Evolutionary conservation across 2,113 vertebrate species (phyloP), one percentile per base, ranked within the genome.

Genomic region (Pangasianodon gigas): DNA sequence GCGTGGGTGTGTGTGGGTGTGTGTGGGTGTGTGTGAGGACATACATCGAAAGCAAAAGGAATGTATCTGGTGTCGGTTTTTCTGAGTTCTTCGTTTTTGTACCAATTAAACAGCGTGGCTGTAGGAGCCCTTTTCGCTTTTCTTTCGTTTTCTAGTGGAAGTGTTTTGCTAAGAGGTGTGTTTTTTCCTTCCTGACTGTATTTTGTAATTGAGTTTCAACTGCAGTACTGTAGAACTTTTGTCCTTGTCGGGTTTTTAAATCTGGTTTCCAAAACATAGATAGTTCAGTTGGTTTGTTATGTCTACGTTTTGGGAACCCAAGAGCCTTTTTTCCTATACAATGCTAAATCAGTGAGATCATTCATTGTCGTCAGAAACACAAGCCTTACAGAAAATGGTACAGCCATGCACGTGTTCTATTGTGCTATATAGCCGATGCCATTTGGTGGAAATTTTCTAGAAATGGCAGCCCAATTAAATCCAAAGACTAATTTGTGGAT

Each of bases 231-330:
- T 92, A 90, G 87, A 60, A 85, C 75, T 86, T 91, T 85, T 82
- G 81, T 85, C 88, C 48, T 89, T 54, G 79, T 85, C 54, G 85
- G 77, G 65, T 90, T 90, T 81, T 77, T 71, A 29, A 44, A 86
- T 89, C 80, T 58, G 62, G 58, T 81, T 88, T 92, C 58, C 52
- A 84, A 90, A 87, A 87, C 32, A 71, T 80, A 54, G 69, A 84
- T 37, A 84, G 32, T 75, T 91, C 90, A 91, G 89, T 92, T 91
- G 85, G 91, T 87, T 90, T 87, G 81, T 77, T 91, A 90, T 81
- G 41, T 88, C 91, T 85, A 92, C 90, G 93, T 95, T 96, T 94
- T 94, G 94, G 92, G 94, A 95, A 94, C 93, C 92, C 93, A 93
- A 92, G 92, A 91, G 85, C 85, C 90, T 91, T 93, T 92, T 48